Evolutionary conservation across 2,797 vertebrate genomes (phyloP).

Genomic region (Darevskia mixta): DNA sequence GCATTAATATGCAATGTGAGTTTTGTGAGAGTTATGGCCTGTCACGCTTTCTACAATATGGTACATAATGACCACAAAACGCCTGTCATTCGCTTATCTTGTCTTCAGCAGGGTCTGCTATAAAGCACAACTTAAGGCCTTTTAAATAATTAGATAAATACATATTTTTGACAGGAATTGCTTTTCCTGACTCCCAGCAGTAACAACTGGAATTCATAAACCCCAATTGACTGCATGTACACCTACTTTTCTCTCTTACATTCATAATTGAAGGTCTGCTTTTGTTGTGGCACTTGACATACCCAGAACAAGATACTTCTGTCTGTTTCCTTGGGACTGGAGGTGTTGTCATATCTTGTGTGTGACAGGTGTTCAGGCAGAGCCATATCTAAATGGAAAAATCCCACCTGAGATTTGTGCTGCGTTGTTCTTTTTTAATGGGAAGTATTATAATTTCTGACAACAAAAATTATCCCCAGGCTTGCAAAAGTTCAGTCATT

Average conservation of each 20-base stretch:
- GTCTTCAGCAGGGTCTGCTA: conserved; percentile 50
- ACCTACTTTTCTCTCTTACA: background rate
- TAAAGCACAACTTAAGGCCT: conserved; percentile 51
- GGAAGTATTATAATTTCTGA: background rate
- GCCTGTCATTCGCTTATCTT: conserved; percentile 66
- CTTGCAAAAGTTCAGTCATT: background rate
- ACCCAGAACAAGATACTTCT: conserved; percentile 6
- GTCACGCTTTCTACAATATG: conserved; percentile 67
- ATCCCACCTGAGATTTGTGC: background rate
- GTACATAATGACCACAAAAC: conserved; percentile 64
- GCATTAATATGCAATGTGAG: conserved; percentile 63
- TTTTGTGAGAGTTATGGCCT: conserved; percentile 64
- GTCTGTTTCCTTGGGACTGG: too few relatives aligned
- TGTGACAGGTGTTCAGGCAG: background rate
- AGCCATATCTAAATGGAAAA: background rate
- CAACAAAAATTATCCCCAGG: background rate
- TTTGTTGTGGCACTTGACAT: background rate
- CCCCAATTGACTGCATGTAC: conserved; percentile 13
- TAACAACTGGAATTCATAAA: conserved; percentile 8
- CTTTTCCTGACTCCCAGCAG: conserved; percentile 45
- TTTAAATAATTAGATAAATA: conserved; percentile 67
- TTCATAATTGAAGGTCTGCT: conserved; percentile 4
- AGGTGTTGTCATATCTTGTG: background rate
- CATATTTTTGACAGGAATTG: conserved; percentile 56
- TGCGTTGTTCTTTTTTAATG: background rate